A percentile compares a stretch with the other conserved stretches of the same genome.
These are phyloP conservation scores for Cheiracanthium punctorium DNA, from an alignment of 2,888 invertebrate species.

Conservation along the genomic window DNA sequence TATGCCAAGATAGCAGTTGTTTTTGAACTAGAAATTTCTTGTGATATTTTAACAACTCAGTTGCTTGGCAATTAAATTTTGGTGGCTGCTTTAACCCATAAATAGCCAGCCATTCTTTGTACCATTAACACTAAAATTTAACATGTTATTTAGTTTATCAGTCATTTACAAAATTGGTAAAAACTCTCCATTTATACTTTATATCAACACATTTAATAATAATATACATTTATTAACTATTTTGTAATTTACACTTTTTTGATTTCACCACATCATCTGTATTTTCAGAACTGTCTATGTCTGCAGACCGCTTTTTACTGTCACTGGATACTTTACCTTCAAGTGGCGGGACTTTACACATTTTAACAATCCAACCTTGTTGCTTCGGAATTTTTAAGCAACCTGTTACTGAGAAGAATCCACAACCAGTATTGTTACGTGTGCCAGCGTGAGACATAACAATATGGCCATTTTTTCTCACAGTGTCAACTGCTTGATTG, in stretches of 20 bases:
- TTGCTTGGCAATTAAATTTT: no score
- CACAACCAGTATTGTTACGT: constrained; percentile 57
- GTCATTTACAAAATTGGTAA: no score
- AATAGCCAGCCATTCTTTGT: no score
- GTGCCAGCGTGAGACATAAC: constrained; percentile 48
- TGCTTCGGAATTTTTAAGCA: constrained; percentile 33
- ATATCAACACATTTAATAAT: no score
- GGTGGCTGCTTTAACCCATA: no score
- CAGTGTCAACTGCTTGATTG: constrained; percentile 27
- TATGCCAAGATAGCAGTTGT: no score
- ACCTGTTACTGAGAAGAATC: constrained; percentile 45
- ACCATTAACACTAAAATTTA: no score
- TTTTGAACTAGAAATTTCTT: no score
- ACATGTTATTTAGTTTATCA: no score
- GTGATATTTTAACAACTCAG: no score
- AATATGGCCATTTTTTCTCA: constrained; percentile 26
- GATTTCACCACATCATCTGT: not conserved
- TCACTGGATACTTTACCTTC: not conserved
- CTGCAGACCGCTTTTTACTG: not conserved
- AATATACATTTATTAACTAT: no score
- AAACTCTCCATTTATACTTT: no score
- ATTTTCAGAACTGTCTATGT: not conserved
- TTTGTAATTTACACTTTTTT: not conserved
- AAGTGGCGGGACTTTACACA: constrained; percentile 47
- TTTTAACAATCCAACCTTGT: constrained; percentile 57